Evolutionary conservation across 37 sponge, comb jelly and placozoan species (phyloP).

Genomic region (Mnemiopsis leidyi): DNA sequence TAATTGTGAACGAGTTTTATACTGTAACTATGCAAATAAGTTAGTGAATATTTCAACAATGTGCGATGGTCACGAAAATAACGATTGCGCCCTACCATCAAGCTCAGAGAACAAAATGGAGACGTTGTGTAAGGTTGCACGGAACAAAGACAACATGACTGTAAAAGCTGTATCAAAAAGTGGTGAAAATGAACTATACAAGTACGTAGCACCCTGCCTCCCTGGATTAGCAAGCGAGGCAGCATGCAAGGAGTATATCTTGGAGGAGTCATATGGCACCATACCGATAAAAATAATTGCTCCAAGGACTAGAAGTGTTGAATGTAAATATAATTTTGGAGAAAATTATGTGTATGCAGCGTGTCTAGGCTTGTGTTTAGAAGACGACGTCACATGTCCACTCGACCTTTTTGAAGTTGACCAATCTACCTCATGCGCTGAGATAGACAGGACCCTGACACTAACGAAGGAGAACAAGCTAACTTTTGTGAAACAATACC

Average conservation of each 20-base stretch:
- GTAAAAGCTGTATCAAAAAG: neutral
- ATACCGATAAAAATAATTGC: neutral
- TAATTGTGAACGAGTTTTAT: too few species aligned
- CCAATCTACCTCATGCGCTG: neutral
- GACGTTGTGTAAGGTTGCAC: neutral
- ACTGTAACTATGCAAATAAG: too few species aligned
- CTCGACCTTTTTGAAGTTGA: neutral
- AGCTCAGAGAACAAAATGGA: neutral
- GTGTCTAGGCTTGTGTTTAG: conserved; percentile 6
- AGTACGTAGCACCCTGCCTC: neutral
- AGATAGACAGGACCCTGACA: neutral
- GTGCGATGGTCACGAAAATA: neutral
- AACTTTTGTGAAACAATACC: neutral
- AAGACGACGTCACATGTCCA: neutral
- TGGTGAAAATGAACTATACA: neutral
- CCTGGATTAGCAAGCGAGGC: neutral
- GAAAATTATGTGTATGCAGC: conserved; percentile 56
- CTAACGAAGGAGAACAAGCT: conserved; percentile 10
- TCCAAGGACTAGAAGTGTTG: neutral
- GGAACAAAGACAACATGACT: neutral
- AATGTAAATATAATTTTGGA: neutral
- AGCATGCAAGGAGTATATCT: neutral
- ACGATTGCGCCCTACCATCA: neutral
- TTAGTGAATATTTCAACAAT: neutral
- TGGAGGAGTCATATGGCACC: conserved; percentile 34